Evolutionary conservation across 1,140 invertebrate species (phyloP), one percentile per base, ranked within the genome.

Genomic region (Formica exsecta): DNA sequence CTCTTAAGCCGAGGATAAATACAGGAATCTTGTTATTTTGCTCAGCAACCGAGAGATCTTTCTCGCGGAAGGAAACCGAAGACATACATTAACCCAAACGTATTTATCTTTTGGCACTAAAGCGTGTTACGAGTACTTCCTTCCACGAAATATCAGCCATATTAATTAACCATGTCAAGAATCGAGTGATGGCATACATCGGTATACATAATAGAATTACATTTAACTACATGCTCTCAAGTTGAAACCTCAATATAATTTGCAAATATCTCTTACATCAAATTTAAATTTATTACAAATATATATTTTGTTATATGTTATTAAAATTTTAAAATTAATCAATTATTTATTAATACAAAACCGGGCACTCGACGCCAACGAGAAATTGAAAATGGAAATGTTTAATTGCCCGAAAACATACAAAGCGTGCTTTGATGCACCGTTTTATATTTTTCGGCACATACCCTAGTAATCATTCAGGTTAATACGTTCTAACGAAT

Each of bases 311-410:
- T 48, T 29, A 29, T 29, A 29, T 1, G 1, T 29, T 48, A 48
- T 48, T 48, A 16, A 9, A 51, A 19, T 51, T 51, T 51, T 51
- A 51, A 51, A 51, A 51, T 51, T 51, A 51, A 19, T 51, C 13
- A 51, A 51, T 19, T 51, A 51, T 51, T 19, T 19, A 51, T 51
- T 51, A 51, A 51, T 51, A 51, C 48, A 51, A 19, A 51, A 51
- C 90, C 89, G 91, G 89, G 86, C 85, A 89, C 87, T 92, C 86
- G 86, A 90, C 91, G 89, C 87, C 90, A 88, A 89, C 91, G 92
- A 93, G 93, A 93, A 94, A 94, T 94, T 94, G 94, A 93, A 94
- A 94, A 94, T 94, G 93, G 93, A 94, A 94, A 93, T 93, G 93
- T 93, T 94, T 94, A 94, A 94, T 94, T 94, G 93, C 90, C 91